phyloP scores from a whole-genome alignment of 2,888 invertebrate species.

The Nemapogon koenigi region DNA sequence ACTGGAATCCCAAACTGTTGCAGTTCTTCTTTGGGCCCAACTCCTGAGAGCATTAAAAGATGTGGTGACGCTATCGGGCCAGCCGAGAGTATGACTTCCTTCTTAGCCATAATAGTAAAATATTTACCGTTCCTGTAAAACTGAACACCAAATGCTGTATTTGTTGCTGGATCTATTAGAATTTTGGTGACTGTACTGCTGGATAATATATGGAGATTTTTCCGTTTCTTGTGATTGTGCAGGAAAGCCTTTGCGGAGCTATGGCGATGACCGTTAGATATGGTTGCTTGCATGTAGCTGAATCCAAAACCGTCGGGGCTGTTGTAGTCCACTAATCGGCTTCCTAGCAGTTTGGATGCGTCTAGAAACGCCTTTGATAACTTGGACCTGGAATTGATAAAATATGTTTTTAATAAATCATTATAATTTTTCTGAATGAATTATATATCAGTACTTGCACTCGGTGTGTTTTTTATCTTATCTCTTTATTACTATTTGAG shows the following conservation, averaged over 20 bases:
- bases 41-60: conserved; percentile 70
- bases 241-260: conserved; percentile 68
- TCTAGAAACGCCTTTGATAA: conserved; percentile 71
- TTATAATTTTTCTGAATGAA: too few species aligned
- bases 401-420: too few species aligned
- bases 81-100: conserved; percentile 69
- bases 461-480: too few species aligned
- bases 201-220: conserved; percentile 64
- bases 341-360: conserved; percentile 68
- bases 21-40: conserved; percentile 69
- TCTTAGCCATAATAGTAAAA: conserved; percentile 41
- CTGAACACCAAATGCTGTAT: conserved; percentile 42
- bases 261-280: conserved; percentile 51
- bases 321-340: conserved; percentile 74
- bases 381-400: conserved; percentile 37
- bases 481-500: too few species aligned
- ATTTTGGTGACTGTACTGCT: conserved; percentile 63
- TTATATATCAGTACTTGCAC: too few species aligned
- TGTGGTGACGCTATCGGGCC: conserved; percentile 85
- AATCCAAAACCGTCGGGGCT: conserved; percentile 69
- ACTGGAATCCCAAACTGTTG: conserved; percentile 64
- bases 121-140: conserved; percentile 47
- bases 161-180: conserved; percentile 61
- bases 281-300: conserved; percentile 50
- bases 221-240: conserved; percentile 52